phyloP scores from a whole-genome alignment of 2,113 vertebrate species.

The Apistogramma diplotaenia region DNA sequence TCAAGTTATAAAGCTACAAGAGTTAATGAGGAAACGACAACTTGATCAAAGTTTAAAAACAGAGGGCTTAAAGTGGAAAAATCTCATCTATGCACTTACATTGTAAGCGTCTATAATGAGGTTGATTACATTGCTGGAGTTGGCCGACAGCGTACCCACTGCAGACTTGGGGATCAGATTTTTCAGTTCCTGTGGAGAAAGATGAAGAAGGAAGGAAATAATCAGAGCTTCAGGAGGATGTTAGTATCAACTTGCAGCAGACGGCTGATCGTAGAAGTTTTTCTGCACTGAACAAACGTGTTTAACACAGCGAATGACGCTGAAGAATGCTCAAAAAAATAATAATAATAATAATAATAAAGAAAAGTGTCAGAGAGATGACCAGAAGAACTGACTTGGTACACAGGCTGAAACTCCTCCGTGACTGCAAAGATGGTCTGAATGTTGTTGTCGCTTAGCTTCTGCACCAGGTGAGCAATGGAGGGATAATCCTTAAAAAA shows the following conservation, averaged over 20 bases:
- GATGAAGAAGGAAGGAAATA: background rate
- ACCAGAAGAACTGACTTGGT: constrained; percentile 80
- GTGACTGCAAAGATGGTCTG: constrained; percentile 99
- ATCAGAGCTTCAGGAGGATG: background rate
- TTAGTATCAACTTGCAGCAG: background rate
- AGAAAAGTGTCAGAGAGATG: background rate
- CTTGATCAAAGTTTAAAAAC: background rate
- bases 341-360: background rate
- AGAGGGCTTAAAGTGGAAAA: background rate
- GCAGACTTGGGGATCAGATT: constrained; percentile 98
- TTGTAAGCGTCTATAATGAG: constrained; percentile 97
- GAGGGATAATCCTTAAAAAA: constrained; percentile 94
- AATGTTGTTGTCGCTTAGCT: constrained; percentile 98
- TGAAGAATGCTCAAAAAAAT: background rate
- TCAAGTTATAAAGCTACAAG: background rate
- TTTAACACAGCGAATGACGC: background rate
- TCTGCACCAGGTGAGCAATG: constrained; percentile 97
- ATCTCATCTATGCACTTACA: constrained; percentile 79
- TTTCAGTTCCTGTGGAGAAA: constrained; percentile 85
- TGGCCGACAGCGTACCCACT: constrained; percentile 92
- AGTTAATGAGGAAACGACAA: background rate
- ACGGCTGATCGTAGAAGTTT: background rate
- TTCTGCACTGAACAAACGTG: background rate
- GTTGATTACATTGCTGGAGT: constrained; percentile 98
- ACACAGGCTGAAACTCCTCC: constrained; percentile 94